A percentile compares a stretch with the other conserved stretches of the same genome.
These are phyloP conservation scores for Lethocerus indicus DNA, from an alignment of 1,140 invertebrate genomes.

Conservation along the genomic window DNA sequence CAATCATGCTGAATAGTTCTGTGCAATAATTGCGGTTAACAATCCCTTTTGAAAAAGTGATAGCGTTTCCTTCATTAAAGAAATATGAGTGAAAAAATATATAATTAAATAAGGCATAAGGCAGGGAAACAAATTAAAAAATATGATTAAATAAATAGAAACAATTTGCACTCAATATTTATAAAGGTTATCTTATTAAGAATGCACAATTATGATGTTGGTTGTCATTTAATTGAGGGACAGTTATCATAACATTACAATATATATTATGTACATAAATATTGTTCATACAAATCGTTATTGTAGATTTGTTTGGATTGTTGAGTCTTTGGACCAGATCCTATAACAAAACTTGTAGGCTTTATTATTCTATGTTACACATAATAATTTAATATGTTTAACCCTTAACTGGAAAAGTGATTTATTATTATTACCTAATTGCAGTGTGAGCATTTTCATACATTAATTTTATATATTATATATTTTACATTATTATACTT, in stretches of 20 bases:
- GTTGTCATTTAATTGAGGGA: constrained; percentile 4
- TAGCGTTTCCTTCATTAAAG: too few relatives aligned
- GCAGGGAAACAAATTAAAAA: too few relatives aligned
- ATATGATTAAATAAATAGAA: too few relatives aligned
- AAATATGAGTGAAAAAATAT: too few relatives aligned
- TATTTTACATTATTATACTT: constrained; percentile 14
- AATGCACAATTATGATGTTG: neutral
- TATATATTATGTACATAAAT: constrained; percentile 7
- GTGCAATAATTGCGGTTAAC: too few relatives aligned
- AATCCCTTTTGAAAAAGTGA: too few relatives aligned
- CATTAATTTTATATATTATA: constrained; percentile 13
- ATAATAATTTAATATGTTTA: constrained; percentile 13
- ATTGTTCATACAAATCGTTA: constrained; percentile 5
- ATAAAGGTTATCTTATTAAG: too few relatives aligned
- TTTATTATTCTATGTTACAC: constrained; percentile 14
- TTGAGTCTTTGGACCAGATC: constrained; percentile 7
- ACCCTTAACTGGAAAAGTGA: constrained; percentile 13
- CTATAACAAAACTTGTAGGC: constrained; percentile 9
- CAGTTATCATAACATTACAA: constrained; percentile 5
- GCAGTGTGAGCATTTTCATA: constrained; percentile 15
- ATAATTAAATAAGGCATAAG: too few relatives aligned
- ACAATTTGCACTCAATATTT: too few relatives aligned
- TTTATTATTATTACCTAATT: constrained; percentile 15
- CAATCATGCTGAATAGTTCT: too few relatives aligned
- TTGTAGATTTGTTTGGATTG: constrained; percentile 7